Evolutionary conservation across 2,797 vertebrate species (phyloP).

Genomic region (Lates japonicus): DNA sequence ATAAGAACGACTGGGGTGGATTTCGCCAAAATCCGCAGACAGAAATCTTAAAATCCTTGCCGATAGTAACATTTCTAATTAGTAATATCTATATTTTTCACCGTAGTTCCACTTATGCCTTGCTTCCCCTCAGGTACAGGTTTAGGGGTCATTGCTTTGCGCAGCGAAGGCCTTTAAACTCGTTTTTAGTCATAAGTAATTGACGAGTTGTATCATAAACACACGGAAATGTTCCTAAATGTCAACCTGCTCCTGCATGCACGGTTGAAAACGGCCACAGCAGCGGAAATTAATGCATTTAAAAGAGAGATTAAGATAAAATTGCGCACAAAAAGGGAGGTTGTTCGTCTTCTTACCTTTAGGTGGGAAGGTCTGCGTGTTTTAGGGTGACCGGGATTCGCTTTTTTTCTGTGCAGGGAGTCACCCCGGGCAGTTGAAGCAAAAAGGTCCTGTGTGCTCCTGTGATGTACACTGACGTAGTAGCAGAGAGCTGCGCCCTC

Average conservation of each 20-base stretch:
- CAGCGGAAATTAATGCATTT: background rate
- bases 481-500: slow-evolving; percentile 46
- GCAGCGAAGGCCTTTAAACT: slow-evolving; percentile 20
- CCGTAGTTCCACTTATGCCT: background rate
- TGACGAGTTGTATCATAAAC: background rate
- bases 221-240: background rate
- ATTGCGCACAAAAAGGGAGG: background rate
- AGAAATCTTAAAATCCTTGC: background rate
- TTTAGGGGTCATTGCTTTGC: slow-evolving; percentile 45
- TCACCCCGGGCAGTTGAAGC: slow-evolving; percentile 63
- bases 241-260: background rate
- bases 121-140: background rate
- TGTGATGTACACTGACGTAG: slow-evolving; percentile 75
- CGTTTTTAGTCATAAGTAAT: background rate
- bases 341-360: slow-evolving; percentile 60
- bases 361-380: slow-evolving; percentile 22
- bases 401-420: slow-evolving; percentile 56
- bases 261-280: background rate
- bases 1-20: background rate
- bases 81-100: background rate
- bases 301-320: background rate
- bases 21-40: slow-evolving; percentile 10
- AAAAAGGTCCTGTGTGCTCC: slow-evolving; percentile 54
- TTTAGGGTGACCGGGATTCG: slow-evolving; percentile 46
- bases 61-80: background rate